Evolutionary conservation across 2,113 vertebrate species (phyloP), one percentile per base, ranked within the genome.

Genomic region (Grammomys dolichurus): DNA sequence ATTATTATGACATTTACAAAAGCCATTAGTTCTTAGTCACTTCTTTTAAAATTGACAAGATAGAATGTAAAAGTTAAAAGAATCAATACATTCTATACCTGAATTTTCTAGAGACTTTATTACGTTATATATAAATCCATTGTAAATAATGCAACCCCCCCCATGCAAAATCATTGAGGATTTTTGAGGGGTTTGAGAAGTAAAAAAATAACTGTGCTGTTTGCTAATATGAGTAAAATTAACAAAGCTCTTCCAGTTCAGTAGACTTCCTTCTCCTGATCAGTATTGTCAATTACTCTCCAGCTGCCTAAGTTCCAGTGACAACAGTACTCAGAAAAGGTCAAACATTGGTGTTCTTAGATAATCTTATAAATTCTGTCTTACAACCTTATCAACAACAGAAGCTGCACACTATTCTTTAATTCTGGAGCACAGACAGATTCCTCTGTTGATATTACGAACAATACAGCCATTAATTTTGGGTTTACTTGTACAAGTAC

Each of bases 1-100:
- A 65, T 46, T 95, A 36, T 56, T 92, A 22, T 22, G 43, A 16
- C 78, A 43, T 93, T 97, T 88, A 75, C 73, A 90, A 40, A 70
- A 73, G 0, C 28, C 65, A 65, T 96, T 96, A 90, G 31, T 97
- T 96, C 73, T 88, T 36, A 94, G 14, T 73, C 85, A 75, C 19
- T 54, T 86, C n/a, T 80, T 97, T 96, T 97, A 94, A 87, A 94
- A 87, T 72, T 93, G 54, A 56, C 33, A 77, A 51, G 48, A 93
- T 43, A 36, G 48, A 89, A 88, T 93, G 43, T 26, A 60, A 81
- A 90, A 3, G 6, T 87, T 93, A 65, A 65, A 96, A 85, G 88
- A 70, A 91, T 94, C 87, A 93, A 93, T 91, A 56, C 69, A 7
- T 63, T 85, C 87, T 3, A 56, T 65, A 24, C 33, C 4, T n/a